phyloP scores from a whole-genome alignment of 2,113 vertebrate species.

The Phyllostomus hastatus region DNA sequence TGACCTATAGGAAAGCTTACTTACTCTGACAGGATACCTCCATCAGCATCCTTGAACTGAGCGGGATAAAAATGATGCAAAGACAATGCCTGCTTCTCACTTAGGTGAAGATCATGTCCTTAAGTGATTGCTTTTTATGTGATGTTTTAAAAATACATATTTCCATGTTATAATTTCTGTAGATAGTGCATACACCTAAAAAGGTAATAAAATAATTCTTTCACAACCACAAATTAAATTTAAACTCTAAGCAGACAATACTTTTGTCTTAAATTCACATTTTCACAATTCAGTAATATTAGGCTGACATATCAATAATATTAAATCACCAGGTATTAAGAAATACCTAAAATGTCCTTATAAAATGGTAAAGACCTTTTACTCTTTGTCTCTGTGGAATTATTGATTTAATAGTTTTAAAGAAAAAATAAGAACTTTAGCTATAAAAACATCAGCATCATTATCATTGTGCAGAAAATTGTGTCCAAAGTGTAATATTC shows the following conservation, averaged over 20 bases:
- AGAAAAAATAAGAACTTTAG: neutral
- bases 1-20: slow-evolving; percentile 42
- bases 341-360: neutral
- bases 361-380: neutral
- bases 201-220: neutral
- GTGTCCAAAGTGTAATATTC: neutral
- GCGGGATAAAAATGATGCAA: slow-evolving; percentile 7
- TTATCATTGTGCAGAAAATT: neutral
- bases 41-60: slow-evolving; percentile 17
- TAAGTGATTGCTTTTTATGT: neutral
- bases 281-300: neutral
- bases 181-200: neutral
- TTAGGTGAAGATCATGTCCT: neutral
- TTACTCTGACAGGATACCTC: slow-evolving; percentile 39
- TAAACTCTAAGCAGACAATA: neutral
- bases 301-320: neutral
- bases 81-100: neutral
- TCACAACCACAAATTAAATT: neutral
- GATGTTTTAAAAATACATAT: neutral
- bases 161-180: neutral
- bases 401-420: neutral
- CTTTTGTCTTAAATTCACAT: neutral
- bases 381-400: neutral
- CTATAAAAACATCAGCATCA: neutral
- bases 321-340: neutral